These are phyloP conservation scores for Butorides virescens DNA, from an alignment of 2,113 vertebrate genomes.

Conservation along the genomic window DNA sequence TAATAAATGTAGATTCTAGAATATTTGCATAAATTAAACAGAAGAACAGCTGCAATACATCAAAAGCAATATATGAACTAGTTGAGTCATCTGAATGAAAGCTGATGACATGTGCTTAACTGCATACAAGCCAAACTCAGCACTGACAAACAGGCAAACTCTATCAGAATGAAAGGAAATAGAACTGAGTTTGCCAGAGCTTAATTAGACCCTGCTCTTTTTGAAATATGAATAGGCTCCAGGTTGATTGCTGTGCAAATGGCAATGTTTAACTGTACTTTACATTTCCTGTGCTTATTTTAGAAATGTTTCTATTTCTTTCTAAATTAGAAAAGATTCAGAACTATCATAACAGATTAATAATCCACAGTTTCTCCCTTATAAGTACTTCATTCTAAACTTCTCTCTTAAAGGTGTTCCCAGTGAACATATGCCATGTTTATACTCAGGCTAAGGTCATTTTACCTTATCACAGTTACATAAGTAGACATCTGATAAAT, in stretches of 20 bases:
- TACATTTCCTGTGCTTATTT: conserved; percentile 38
- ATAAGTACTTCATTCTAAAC: not conserved
- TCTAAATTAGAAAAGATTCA: not conserved
- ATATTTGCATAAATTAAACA: conserved; percentile 55
- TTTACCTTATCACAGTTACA: not conserved
- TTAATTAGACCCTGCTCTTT: conserved; percentile 14
- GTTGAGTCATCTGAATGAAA: conserved; percentile 48
- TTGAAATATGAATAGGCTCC: conserved; percentile 15
- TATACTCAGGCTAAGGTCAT: not conserved
- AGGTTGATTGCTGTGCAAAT: conserved; percentile 38
- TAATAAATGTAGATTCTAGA: conserved; percentile 36
- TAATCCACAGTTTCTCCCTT: not conserved
- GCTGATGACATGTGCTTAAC: conserved; percentile 39
- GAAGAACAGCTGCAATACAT: conserved; percentile 58
- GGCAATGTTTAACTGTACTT: not conserved
- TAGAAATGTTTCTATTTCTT: conserved; percentile 49
- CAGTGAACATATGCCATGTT: not conserved
- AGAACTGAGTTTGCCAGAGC: not conserved
- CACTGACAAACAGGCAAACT: conserved; percentile 11
- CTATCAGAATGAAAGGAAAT: conserved; percentile 2
- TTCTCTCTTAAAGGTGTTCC: not conserved
- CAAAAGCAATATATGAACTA: conserved; percentile 42
- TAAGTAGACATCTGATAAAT: not conserved
- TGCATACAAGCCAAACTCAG: conserved; percentile 16
- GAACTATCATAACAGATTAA: not conserved